These are phyloP conservation scores for Psophia crepitans DNA, from an alignment of 2,113 vertebrate genomes.

Conservation along the genomic window DNA sequence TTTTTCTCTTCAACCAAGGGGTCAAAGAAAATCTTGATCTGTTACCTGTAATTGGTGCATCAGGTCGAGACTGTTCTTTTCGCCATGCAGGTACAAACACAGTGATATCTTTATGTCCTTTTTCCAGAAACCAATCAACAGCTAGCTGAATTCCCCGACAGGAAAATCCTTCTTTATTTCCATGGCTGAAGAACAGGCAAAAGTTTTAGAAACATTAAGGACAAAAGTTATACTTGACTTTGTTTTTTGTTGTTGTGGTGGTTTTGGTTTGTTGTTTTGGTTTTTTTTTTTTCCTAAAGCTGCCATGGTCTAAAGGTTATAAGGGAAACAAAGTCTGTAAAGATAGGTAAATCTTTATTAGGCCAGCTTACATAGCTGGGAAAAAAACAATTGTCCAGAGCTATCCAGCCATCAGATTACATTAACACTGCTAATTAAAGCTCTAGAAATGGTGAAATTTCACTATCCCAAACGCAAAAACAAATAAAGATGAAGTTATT, in stretches of 20 bases:
- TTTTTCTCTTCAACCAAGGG: background rate
- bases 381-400: background rate
- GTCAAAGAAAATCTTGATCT: background rate
- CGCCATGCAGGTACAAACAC: constrained; percentile 98
- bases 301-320: background rate
- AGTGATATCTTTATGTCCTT: constrained; percentile 97
- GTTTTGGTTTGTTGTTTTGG: background rate
- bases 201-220: constrained; percentile 1
- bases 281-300: background rate
- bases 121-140: constrained; percentile 96
- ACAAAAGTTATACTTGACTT: background rate
- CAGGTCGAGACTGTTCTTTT: constrained; percentile 96
- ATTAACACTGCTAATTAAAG: background rate
- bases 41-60: constrained; percentile 94
- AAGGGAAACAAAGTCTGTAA: background rate
- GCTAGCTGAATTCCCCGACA: constrained; percentile 96
- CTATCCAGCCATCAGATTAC: background rate
- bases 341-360: background rate
- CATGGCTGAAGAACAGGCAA: constrained; percentile 84
- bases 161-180: constrained; percentile 98
- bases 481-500: background rate
- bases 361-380: background rate
- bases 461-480: background rate
- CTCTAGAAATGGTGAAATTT: background rate
- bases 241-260: background rate